Percentiles rank a stretch among this genome's conserved stretches.
These are phyloP conservation scores for Alces alces DNA, from an alignment of 2,113 vertebrate species.

Conservation along the genomic window DNA sequence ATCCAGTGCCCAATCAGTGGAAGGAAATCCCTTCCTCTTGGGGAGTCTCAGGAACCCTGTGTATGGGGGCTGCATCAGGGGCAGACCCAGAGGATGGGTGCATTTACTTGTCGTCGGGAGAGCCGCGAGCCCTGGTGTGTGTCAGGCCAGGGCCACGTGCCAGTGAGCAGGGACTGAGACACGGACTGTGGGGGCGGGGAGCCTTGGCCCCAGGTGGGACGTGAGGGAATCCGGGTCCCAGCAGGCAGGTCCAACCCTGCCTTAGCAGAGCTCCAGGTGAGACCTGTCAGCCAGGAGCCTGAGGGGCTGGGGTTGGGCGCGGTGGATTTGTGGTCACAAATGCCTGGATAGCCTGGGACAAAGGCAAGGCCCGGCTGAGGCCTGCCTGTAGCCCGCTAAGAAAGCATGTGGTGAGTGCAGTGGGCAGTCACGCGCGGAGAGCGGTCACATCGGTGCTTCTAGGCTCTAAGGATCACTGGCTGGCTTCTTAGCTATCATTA, in stretches of 20 bases:
- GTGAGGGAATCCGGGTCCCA: fast-evolving
- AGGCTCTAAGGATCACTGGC: not conserved
- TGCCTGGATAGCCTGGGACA: fast-evolving
- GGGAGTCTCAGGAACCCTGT: not conserved
- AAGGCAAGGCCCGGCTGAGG: not conserved
- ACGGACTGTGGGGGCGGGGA: not conserved
- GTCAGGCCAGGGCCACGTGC: fast-evolving
- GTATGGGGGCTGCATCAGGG: not conserved
- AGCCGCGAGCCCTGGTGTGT: fast-evolving
- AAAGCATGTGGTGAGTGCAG: not conserved
- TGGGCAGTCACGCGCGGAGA: fast-evolving
- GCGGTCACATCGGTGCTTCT: not conserved
- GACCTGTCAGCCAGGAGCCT: no score
- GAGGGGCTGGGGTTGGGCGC: no score
- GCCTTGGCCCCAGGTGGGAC: not conserved
- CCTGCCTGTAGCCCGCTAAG: no score
- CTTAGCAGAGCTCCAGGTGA: not conserved
- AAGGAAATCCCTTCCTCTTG: no score
- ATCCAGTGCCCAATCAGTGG: not conserved
- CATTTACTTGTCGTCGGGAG: not conserved
- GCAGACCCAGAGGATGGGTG: not conserved
- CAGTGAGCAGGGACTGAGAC: not conserved
- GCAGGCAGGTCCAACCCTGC: not conserved
- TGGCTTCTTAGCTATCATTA: no score
- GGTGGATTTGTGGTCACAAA: not conserved